Conservation (phyloP, 2,113 vertebrate genomes). For the Bungarus multicinctus region DNA sequence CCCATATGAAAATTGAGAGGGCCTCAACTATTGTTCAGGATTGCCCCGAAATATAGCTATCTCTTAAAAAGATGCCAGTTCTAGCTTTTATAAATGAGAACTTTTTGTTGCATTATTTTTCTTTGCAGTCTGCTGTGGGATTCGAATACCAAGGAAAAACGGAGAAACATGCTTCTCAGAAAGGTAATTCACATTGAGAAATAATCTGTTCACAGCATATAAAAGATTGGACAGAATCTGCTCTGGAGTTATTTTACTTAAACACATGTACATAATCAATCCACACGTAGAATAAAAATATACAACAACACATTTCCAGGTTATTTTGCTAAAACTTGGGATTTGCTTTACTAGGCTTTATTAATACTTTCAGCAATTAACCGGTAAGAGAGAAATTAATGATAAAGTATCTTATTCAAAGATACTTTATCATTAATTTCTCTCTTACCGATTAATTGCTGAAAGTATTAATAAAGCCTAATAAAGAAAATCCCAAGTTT, state of each 20-base stretch:
- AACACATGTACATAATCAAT: not conserved
- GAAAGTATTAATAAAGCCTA: not conserved
- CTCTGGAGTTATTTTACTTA: not conserved
- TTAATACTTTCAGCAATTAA: no score
- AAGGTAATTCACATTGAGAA: conserved; percentile 68
- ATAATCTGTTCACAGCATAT: not conserved
- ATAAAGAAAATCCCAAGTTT: no score
- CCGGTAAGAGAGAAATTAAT: no score
- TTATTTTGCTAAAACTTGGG: no score
- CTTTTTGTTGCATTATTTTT: conserved; percentile 16
- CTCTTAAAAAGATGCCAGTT: not conserved
- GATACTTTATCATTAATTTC: not conserved
- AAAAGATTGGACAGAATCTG: not conserved
- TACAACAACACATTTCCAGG: not conserved
- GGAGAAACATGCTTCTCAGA: conserved; percentile 95
- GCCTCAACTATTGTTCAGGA: not conserved
- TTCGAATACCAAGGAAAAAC: conserved; percentile 96
- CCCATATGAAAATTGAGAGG: not conserved
- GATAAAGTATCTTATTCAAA: no score
- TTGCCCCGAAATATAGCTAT: not conserved
- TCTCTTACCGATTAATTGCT: not conserved
- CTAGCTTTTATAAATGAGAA: not conserved
- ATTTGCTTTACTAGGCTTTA: no score
- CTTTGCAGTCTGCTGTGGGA: conserved; percentile 87
- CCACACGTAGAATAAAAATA: not conserved